Base-by-base conservation (phyloP, 2,888 invertebrate genomes). In the Limulus polyphemus region DNA sequence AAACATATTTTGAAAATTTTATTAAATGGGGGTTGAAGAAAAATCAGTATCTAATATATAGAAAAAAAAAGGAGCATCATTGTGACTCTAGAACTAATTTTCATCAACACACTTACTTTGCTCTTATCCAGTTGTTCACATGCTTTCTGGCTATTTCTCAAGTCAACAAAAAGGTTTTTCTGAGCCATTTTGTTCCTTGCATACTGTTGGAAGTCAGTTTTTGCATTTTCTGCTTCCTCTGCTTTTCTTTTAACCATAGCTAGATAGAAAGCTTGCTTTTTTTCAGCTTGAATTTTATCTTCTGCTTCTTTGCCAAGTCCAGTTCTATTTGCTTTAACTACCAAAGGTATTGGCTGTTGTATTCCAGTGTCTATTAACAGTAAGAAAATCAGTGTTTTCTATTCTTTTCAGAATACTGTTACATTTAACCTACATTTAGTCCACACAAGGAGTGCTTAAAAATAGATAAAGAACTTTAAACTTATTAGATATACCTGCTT, bases 221-320 rank as follows among this genome's bases (percentile, higher is more conserved):
- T 69, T 51, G 69, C 62, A 17, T 58, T 61, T 49, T 70, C 49
- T 47, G 57, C 70, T 49, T 74, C 64, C 10, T 65, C 62, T 62
- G 67, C 58, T 69, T 61, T 72, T 71, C 60, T 74, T 70, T 57
- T 73, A 69, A 65, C 71, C 69, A 48, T 68, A 72, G 72, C 71
- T 10, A 62, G 48, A 7, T 64, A 46, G 55, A 69, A 70, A 47
- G 68, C 71, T 55, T 67, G 69, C 13, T 75, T 55, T 14, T 72
- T 74, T 62, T 76, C 75, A 1, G 62, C 67, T 67, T 64, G 55
- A 14, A 72, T 78, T 50, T 69, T 77, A 69, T 76, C 76, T 51
- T 79, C 67, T 49, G 77, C 77, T 56, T 79, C 79, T 51, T 79
- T 75, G 0, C 87, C 87, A 12, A 87, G 75, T 1, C 87, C 87